Percentiles rank a stretch among this genome's conserved stretches.
Conservation (phyloP, 2,113 vertebrate species). For the Diphyllodes magnificus region DNA sequence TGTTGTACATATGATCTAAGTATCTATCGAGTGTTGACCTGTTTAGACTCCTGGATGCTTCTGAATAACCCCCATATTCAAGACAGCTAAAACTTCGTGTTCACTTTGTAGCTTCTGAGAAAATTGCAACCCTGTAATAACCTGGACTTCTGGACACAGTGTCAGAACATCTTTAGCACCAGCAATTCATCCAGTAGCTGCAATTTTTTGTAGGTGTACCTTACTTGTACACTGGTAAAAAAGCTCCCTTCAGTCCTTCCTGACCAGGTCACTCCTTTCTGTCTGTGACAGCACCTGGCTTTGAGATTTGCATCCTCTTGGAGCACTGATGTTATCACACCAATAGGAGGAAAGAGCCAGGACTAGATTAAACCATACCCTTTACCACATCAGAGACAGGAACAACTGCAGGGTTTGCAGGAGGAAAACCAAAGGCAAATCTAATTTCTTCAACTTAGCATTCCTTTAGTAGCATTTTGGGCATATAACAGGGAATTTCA, state of each 20-base stretch:
- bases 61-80: background rate
- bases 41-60: background rate
- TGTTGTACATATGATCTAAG: background rate
- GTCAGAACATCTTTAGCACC: background rate
- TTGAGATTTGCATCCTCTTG: background rate
- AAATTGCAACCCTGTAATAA: background rate
- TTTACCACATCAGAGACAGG: background rate
- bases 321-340: background rate
- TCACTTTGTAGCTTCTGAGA: background rate
- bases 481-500: background rate
- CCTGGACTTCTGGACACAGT: background rate
- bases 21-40: background rate
- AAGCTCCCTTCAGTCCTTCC: background rate
- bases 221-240: background rate
- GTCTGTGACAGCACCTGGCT: background rate
- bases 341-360: background rate
- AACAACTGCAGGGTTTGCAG: background rate
- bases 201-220: background rate
- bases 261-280: background rate
- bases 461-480: background rate
- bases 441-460: background rate
- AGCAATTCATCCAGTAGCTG: background rate
- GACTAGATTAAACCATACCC: background rate
- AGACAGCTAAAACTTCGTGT: background rate
- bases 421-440: background rate